Evolutionary conservation across 2,113 vertebrate species (phyloP).

Genomic region (Aramus guarauna): DNA sequence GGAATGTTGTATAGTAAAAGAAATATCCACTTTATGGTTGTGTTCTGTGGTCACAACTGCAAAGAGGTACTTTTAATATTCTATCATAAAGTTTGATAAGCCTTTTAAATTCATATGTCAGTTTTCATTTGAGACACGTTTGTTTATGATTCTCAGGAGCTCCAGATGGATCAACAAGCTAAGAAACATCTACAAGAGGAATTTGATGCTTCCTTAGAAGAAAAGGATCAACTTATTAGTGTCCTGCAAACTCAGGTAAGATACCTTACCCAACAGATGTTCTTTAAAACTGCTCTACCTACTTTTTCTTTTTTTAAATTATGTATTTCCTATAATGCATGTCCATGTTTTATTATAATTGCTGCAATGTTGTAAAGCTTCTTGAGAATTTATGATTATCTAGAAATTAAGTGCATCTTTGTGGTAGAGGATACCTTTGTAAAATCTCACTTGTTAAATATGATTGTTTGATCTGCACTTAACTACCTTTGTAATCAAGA

Average conservation of each 20-base stretch:
- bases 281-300: not conserved
- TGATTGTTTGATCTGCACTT: not conserved
- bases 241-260: constrained; percentile 93
- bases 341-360: not conserved
- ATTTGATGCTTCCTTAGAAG: constrained; percentile 92
- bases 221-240: constrained; percentile 95
- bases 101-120: not conserved
- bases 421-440: not conserved
- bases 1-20: not conserved
- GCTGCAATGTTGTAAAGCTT: not conserved
- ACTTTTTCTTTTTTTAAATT: not conserved
- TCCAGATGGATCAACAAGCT: constrained; percentile 97
- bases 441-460: not conserved
- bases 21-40: not conserved
- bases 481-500: not conserved
- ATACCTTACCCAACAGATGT: not conserved
- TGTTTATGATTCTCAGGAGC: constrained; percentile 77
- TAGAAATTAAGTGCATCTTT: not conserved
- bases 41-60: not conserved
- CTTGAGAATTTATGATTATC: not conserved
- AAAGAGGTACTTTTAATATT: not conserved
- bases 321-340: not conserved
- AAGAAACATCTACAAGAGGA: constrained; percentile 98
- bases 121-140: not conserved
- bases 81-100: not conserved